Base-by-base conservation (phyloP, 23 tunicate genomes). In the Styela plicata region DNA sequence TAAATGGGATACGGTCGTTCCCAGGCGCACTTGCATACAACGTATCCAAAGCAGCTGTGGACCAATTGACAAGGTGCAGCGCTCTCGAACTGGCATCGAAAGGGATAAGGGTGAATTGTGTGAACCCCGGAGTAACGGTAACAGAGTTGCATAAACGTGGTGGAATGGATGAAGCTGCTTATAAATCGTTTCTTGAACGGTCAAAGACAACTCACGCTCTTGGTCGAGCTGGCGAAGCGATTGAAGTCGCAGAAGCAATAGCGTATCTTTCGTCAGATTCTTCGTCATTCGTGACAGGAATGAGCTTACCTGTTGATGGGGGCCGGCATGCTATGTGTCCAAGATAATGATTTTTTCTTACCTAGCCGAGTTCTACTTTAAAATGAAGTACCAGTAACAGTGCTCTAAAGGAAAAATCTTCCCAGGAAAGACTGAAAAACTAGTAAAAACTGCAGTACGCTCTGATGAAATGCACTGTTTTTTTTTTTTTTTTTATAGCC, bases 321-420 rank as follows among this genome's bases (percentile, higher is more conserved):
- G 91, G 91, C 2, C 74, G 91, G 22, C 91, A 87, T 61, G 91
- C 91, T 2, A 82, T 87, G 91, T 87, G 82, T 81, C 91, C 91
- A n/a, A 74, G 91, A 62, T 87, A 61, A 85, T 66, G n/a, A n/a
- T n/a, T n/a, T n/a, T n/a, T n/a, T n/a, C n/a, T n/a, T n/a, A n/a
- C n/a, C n/a, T n/a, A n/a, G n/a, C n/a, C n/a, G n/a, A n/a, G n/a
- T n/a, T n/a, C n/a, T n/a, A n/a, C n/a, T n/a, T n/a, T n/a, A n/a
- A n/a, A n/a, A n/a, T n/a, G n/a, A n/a, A n/a, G n/a, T n/a, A n/a
- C n/a, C n/a, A n/a, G n/a, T n/a, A n/a, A n/a, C n/a, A n/a, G n/a
- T n/a, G n/a, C n/a, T n/a, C n/a, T n/a, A n/a, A n/a, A n/a, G n/a
- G n/a, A n/a, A n/a, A n/a, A n/a, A n/a, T n/a, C n/a, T n/a, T n/a